Evolutionary conservation across 2,888 invertebrate genomes (phyloP).

Genomic region (Idaea biselata): DNA sequence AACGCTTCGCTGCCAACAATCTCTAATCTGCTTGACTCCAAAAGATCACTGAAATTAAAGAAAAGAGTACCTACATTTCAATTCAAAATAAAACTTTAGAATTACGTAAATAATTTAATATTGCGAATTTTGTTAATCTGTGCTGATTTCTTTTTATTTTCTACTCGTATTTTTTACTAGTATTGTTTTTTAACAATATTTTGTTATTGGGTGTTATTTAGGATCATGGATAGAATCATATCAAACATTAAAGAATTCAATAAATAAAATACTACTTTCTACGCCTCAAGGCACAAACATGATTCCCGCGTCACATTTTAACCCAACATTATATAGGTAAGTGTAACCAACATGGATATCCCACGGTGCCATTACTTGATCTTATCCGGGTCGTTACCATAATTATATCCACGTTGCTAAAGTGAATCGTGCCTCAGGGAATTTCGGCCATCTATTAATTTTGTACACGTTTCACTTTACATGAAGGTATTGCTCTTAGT

Average conservation of each 20-base stretch:
- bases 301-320: not conserved
- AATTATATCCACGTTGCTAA: not conserved
- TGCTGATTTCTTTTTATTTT: too few species aligned
- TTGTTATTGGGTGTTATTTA: too few species aligned
- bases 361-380: conserved; percentile 4
- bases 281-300: too few species aligned
- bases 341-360: not conserved
- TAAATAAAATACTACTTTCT: too few species aligned
- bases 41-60: conserved; percentile 48
- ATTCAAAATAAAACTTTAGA: not conserved
- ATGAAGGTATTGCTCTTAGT: not conserved
- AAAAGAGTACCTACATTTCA: conserved; percentile 4
- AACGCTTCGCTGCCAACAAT: conserved; percentile 63
- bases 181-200: too few species aligned
- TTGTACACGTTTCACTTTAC: not conserved
- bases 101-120: too few species aligned
- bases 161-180: too few species aligned
- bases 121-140: too few species aligned
- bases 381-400: not conserved
- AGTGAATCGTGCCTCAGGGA: not conserved
- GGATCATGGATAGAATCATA: too few species aligned
- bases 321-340: not conserved
- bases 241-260: too few species aligned
- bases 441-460: not conserved
- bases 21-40: conserved; percentile 49